These are phyloP conservation scores for Cataglyphis livida DNA, from an alignment of 2,888 invertebrate genomes.

Conservation along the genomic window DNA sequence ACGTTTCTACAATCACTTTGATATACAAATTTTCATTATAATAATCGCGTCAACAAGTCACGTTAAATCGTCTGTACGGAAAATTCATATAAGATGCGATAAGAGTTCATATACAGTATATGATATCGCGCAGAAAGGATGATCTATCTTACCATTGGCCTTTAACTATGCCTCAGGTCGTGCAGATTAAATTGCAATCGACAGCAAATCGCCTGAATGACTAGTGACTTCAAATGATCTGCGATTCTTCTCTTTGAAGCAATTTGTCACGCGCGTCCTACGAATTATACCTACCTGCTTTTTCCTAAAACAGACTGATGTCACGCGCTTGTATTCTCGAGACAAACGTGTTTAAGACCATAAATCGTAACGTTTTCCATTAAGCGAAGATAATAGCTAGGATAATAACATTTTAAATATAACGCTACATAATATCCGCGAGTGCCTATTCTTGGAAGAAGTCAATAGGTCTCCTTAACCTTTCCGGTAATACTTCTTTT, in stretches of 20 bases:
- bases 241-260: background rate
- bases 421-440: conserved; percentile 27
- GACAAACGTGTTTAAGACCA: conserved; percentile 27
- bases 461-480: conserved; percentile 23
- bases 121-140: background rate
- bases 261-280: conserved; percentile 32
- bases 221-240: background rate
- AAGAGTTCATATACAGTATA: background rate
- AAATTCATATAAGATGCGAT: background rate
- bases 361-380: conserved; percentile 27
- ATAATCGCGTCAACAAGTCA: background rate
- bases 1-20: background rate
- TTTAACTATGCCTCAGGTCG: background rate
- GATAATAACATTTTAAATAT: conserved; percentile 25
- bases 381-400: conserved; percentile 16
- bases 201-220: background rate
- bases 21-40: background rate
- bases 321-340: conserved; percentile 2
- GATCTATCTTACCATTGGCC: conserved; percentile 3
- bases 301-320: conserved; percentile 14
- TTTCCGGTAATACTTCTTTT: conserved; percentile 20
- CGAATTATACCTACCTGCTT: conserved; percentile 1
- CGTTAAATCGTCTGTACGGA: background rate
- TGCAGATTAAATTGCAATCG: conserved; percentile 2
- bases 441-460: conserved; percentile 27